Evolutionary conservation across 2,888 invertebrate species (phyloP).

Genomic region (Epinotia nisella): DNA sequence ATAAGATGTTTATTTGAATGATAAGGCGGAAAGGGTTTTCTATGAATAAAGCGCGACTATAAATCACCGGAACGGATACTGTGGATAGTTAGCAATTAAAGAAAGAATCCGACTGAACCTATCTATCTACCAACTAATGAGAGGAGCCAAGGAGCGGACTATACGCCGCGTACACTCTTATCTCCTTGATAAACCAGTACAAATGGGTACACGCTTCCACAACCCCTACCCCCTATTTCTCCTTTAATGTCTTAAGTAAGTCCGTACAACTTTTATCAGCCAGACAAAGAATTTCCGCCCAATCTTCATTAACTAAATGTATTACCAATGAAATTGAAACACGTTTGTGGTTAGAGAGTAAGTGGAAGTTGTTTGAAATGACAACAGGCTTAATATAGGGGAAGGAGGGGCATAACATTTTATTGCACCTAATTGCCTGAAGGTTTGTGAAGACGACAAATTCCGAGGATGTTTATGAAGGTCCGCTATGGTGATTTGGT

Average conservation of each 20-base stretch:
- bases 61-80: conserved; percentile 69
- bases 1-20: conserved; percentile 38
- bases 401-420: conserved; percentile 49
- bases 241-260: conserved; percentile 74
- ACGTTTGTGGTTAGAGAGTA: conserved; percentile 46
- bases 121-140: conserved; percentile 76
- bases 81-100: conserved; percentile 70
- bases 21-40: conserved; percentile 51
- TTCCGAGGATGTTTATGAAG: conserved; percentile 66
- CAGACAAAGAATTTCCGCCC: conserved; percentile 62
- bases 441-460: conserved; percentile 55
- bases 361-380: conserved; percentile 47
- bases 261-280: conserved; percentile 71
- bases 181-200: conserved; percentile 80
- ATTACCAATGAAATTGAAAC: conserved; percentile 56
- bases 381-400: conserved; percentile 47
- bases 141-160: conserved; percentile 66
- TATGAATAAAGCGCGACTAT: conserved; percentile 58
- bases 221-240: conserved; percentile 72
- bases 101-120: conserved; percentile 68
- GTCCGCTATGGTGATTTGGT: conserved; percentile 65
- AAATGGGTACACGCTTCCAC: conserved; percentile 77
- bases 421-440: conserved; percentile 57
- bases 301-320: conserved; percentile 69
- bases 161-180: conserved; percentile 70